Base-by-base conservation (phyloP, 1,140 invertebrate genomes). In the Hyphantria cunea region DNA sequence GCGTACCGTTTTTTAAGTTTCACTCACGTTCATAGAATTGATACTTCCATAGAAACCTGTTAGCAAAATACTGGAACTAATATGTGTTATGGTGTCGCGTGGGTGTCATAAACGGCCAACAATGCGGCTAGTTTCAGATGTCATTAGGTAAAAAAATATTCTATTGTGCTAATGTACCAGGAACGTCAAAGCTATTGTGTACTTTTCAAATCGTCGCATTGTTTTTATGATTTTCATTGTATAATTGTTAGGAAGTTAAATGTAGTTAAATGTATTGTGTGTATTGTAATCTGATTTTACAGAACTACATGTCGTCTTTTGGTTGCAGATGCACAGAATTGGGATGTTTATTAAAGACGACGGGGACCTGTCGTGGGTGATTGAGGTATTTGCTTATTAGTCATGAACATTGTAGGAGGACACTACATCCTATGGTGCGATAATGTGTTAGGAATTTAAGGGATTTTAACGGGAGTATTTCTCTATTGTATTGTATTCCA, bases 181-280 rank as follows among this genome's bases (percentile, higher is more conserved):
- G 84, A 86, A 89, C 69, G 70, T 62, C 69, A 67, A 74, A 83
- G 82, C 65, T 52, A 74, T 86, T 89, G 82, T 82, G 58, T 64
- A 64, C 64, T 64, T 31, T 25, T 34, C 44, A 58, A 71, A 66
- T 66, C 75, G 77, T 71, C 39, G 66, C 53, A 79, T 85, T 84
- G 74, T 78, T 42, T 58, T 53, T 68, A 77, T 85, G 84, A 82
- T 84, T 74, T 72, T 61, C 75, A 82, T 89, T 86, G 79, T 80
- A 56, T 76, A 66, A 86, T 90, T 90, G 86, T 89, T 85, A 79
- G 84, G 87, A 78, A 90, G 87, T 89, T 89, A 89, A 86, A 88
- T 89, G 84, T 86, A 76, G 82, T 89, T 89, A 85, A 84, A 63
- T 67, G 53, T 64, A 82, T 89, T 90, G 76, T 86, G n/a, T 12